phyloP scores from a whole-genome alignment of 2,113 vertebrate genomes.

The Orthonyx spaldingii region DNA sequence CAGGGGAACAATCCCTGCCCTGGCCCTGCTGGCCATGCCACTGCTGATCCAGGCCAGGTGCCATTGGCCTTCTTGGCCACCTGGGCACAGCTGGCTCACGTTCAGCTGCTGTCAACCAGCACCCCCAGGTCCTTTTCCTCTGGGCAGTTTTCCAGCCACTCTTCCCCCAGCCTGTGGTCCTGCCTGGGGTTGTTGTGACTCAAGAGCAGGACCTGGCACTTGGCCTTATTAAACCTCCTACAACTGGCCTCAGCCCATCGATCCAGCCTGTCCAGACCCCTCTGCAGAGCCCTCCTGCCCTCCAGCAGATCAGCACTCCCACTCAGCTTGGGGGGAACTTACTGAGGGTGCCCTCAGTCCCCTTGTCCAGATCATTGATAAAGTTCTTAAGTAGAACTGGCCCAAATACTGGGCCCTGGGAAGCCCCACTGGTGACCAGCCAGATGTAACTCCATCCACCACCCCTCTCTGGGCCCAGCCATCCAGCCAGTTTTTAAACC shows the following conservation, averaged over 20 bases:
- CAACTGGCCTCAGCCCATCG: rapidly evolving
- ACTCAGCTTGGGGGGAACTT: not conserved
- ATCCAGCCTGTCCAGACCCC: not conserved
- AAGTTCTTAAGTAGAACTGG: not conserved
- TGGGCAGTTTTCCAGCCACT: not conserved
- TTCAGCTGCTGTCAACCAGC: not conserved
- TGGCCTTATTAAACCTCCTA: not conserved
- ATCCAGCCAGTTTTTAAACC: not conserved
- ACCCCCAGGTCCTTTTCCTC: not conserved
- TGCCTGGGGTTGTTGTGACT: not conserved
- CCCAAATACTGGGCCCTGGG: not conserved
- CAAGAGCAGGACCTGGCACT: not conserved
- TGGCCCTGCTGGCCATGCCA: not conserved
- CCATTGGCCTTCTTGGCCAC: not conserved
- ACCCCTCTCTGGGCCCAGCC: not conserved
- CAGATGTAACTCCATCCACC: not conserved
- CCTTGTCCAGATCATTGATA: not conserved
- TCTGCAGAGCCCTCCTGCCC: not conserved
- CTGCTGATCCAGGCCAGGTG: not conserved
- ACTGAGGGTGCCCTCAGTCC: rapidly evolving
- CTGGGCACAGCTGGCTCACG: not conserved
- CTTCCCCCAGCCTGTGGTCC: not conserved
- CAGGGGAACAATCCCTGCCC: rapidly evolving
- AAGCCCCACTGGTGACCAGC: not conserved
- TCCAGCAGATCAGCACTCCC: not conserved